phyloP scores from a whole-genome alignment of 1,140 invertebrate species.

The Patella vulgata region DNA sequence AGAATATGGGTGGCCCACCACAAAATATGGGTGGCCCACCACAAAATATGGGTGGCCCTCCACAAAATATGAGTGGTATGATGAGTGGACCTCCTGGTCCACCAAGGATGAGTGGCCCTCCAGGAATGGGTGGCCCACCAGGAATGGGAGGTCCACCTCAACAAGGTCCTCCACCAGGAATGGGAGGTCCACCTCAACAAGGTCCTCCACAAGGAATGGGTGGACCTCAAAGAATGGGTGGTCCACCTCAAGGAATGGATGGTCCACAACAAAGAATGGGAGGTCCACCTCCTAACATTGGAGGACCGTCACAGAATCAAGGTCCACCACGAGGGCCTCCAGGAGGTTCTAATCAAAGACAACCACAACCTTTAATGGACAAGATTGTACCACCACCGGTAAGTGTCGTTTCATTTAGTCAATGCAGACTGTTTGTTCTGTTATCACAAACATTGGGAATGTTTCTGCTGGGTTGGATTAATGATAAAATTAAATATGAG shows the following conservation, averaged over 20 bases:
- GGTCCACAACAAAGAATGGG: not conserved
- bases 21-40: constrained; percentile 2
- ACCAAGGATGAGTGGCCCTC: constrained; percentile 12
- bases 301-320: constrained; percentile 14
- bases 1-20: constrained; percentile 2
- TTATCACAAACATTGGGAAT: not conserved
- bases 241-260: constrained; percentile 4
- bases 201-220: constrained; percentile 10
- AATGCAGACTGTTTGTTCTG: not conserved
- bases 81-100: constrained; percentile 3
- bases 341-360: constrained; percentile 10
- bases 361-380: constrained; percentile 9
- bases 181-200: constrained; percentile 5
- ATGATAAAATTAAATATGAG: not conserved
- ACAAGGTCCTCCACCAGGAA: not conserved
- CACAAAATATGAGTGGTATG: not conserved
- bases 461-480: not conserved
- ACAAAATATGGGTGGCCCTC: not conserved
- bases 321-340: constrained; percentile 14
- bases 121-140: constrained; percentile 4
- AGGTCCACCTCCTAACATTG: constrained; percentile 8
- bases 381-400: not conserved
- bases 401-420: not conserved
- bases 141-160: constrained; percentile 12
- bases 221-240: constrained; percentile 3